Evolutionary conservation across 2,113 vertebrate genomes (phyloP).

Genomic region (Megaptera novaeangliae): DNA sequence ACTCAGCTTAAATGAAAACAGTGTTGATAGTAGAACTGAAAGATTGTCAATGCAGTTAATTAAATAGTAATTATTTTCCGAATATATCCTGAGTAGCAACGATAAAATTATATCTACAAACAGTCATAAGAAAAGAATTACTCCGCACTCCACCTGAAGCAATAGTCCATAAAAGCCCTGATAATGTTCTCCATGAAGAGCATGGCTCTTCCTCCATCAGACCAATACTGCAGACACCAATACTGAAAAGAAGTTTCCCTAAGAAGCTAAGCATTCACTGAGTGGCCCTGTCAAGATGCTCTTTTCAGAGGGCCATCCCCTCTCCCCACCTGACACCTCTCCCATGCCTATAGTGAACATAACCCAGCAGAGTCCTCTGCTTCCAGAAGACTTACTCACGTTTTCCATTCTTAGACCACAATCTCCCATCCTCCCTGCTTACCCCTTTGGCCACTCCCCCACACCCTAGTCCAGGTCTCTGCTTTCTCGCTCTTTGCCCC

Average conservation of each 20-base stretch:
- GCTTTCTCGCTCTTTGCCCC: background rate
- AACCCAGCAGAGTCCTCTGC: background rate
- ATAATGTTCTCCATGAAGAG: background rate
- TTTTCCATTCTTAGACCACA: background rate
- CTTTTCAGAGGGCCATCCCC: background rate
- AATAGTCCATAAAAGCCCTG: background rate
- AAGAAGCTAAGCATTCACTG: background rate
- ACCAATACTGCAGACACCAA: rapidly evolving
- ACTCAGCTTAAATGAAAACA: conserved; percentile 46
- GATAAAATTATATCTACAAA: conserved; percentile 60
- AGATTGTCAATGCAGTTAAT: conserved; percentile 55
- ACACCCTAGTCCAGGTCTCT: background rate
- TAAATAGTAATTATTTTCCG: conserved; percentile 54
- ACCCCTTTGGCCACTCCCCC: rapidly evolving
- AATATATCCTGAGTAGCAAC: conserved; percentile 39
- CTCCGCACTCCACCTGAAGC: conserved; percentile 8
- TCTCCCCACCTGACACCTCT: background rate
- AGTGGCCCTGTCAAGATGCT: background rate
- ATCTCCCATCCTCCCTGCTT: background rate
- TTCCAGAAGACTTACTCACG: rapidly evolving
- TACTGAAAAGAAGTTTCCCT: background rate
- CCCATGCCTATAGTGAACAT: background rate
- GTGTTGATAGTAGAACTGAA: conserved; percentile 59
- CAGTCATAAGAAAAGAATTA: conserved; percentile 54
- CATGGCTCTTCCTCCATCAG: background rate